Base-by-base conservation (phyloP, 1,140 invertebrate genomes). In the Drosophila yakuba region DNA sequence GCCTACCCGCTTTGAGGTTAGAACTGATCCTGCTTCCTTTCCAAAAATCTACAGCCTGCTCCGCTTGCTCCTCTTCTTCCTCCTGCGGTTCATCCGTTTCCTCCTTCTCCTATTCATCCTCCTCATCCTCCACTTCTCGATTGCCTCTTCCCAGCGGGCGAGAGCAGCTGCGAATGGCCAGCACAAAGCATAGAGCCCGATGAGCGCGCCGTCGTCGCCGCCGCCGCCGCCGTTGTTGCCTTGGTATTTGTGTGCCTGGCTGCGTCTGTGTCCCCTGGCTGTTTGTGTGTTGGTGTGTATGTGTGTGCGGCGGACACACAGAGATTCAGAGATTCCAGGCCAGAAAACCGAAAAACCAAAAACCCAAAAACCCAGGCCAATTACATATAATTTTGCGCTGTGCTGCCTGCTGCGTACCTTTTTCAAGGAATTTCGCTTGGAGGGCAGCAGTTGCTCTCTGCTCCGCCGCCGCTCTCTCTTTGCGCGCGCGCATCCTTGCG, bases 151-250 rank as follows among this genome's bases (percentile, higher is more conserved):
- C 47, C 47, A 62, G 48, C 63, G 48, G 45, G 55, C 35, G 35
- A 52, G 48, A 35, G 32, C 43, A 52, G 28, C 48, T 51, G 25
- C 72, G 60, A 75, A 75, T 75, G 72, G 60, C 60, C 73, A 75
- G 72, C 73, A 45, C 52, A 75, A 75, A 75, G 73, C 72, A 28
- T 44, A 75, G 51, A 75, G 52, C 41, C 52, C 73, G 71, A 74
- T 74, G 72, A 75, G 45, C 72, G 72, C 69, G 51, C 61, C 72
- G 44, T 38, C 55, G 57, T 59, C 39, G 45, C 52, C 11, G n/a
- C 28, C 28, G n/a, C 28, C 28, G 28, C 28, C 28, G 28, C 7
- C 7, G 32, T 8, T 32, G 32, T 36, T 14, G 43, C 14, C 20
- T 25, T 1, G 45, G 25, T 15, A 10, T 35, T 39, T 14, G 38